Percentiles rank a stretch among this genome's conserved stretches.
Evolutionary conservation across 2,797 vertebrate species (phyloP).

Genomic region (Anisognathus igniventris): DNA sequence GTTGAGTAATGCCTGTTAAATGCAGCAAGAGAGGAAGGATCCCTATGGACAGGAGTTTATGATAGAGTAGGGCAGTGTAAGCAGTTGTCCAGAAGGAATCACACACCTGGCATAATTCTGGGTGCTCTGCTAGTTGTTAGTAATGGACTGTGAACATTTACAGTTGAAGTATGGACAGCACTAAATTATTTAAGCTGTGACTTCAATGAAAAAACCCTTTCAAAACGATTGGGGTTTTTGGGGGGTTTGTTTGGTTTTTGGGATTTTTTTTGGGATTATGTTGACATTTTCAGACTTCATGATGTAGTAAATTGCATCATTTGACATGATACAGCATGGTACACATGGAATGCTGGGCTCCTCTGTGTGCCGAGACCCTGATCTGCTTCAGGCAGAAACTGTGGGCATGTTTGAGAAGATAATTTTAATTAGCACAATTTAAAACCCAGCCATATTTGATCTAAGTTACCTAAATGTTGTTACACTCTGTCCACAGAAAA

Average conservation of each 20-base stretch:
- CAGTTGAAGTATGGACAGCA: background rate
- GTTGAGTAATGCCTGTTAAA: background rate
- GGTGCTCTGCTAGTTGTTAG: background rate
- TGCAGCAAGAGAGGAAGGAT: background rate
- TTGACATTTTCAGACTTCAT: background rate
- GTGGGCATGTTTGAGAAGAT: background rate
- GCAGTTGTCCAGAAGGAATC: background rate
- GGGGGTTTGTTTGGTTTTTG: background rate
- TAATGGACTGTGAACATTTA: background rate
- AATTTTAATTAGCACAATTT: background rate
- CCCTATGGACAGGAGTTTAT: background rate
- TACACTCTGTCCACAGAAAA: background rate
- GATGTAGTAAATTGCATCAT: background rate
- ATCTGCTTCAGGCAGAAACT: background rate
- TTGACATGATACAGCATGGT: background rate
- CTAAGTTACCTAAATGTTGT: background rate
- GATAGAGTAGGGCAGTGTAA: background rate
- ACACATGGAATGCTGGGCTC: fast-evolving
- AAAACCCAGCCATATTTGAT: background rate
- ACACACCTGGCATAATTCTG: background rate
- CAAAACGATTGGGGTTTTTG: background rate
- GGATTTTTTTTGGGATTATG: background rate
- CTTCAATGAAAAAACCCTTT: background rate
- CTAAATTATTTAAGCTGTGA: background rate
- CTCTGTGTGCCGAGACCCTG: background rate